Evolutionary conservation across 2,113 vertebrate species (phyloP), one percentile per base, ranked within the genome.

Genomic region (Cheilinus undulatus): DNA sequence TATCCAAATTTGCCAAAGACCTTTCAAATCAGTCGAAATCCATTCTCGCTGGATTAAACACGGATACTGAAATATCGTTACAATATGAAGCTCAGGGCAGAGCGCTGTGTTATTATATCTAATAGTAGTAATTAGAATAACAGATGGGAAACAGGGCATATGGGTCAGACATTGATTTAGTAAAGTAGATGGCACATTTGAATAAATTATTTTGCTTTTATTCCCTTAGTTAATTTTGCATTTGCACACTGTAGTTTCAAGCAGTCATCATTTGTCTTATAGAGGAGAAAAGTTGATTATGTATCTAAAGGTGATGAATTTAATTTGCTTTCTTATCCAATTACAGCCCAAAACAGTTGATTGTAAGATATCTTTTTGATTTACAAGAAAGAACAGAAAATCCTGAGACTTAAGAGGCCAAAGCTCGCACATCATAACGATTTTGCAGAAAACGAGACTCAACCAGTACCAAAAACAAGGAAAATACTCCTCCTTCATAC

Each of bases 1-100:
- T 80, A 66, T 49, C 69, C 72, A 85, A 73, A 83, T 80, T 69
- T 66, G 59, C 69, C 52, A 73, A 86, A 71, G 72, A 84, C 77
- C 76, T 65, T 85, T 76, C 62, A 74, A 73, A 75, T 79, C 58
- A 72, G 49, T 11, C 27, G 51, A 27, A 82, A 85, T 72, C 54
- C 69, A 82, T 67, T 73, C 20, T 34, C 57, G 65, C 36, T 57
- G 75, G 76, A 85, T 80, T 76, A 71, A 76, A 77, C 14, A 40
- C 3, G 45, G 43, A 54, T 26, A n/a, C 36, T 69, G 62, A 4
- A 62, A 65, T 75, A 15, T 60, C 13, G 3, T 32, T 63, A 64
- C 70, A 73, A 59, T 52, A 40, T 27, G 53, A 60, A 26, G 48
- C 63, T 69, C 32, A 23, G 34, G 20, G 56, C 40, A 30, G 63